Evolutionary conservation across 2,888 invertebrate species (phyloP).

Genomic region (Arrhopalites spinosus): DNA sequence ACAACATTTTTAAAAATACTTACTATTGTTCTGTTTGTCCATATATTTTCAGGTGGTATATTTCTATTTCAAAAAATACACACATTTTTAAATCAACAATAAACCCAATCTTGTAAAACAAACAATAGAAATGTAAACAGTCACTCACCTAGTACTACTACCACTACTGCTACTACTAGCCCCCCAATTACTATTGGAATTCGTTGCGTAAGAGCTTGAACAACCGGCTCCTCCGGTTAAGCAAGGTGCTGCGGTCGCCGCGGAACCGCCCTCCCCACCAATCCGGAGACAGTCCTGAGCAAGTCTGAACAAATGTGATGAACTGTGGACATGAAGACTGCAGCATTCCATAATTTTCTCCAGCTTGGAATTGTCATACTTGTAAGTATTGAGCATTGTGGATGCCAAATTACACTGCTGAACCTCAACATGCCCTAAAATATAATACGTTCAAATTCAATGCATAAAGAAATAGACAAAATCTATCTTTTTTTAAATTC

Average conservation of each 20-base stretch:
- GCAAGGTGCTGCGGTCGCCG: background rate
- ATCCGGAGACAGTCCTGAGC: constrained; percentile 82
- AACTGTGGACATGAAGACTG: constrained; percentile 80
- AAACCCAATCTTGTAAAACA: too few relatives aligned
- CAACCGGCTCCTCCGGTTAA: constrained; percentile 15
- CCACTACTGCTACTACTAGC: background rate
- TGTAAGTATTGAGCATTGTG: constrained; percentile 74
- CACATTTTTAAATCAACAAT: too few relatives aligned
- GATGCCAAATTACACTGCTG: constrained; percentile 80
- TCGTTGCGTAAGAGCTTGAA: background rate
- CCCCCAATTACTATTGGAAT: constrained; percentile 6
- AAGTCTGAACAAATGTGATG: constrained; percentile 80
- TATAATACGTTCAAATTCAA: too few relatives aligned
- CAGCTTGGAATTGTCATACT: constrained; percentile 72
- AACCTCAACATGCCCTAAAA: constrained; percentile 75
- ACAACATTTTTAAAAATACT: too few relatives aligned
- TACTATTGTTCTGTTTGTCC: background rate
- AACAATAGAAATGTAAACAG: background rate
- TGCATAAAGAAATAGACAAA: too few relatives aligned
- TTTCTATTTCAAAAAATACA: too few relatives aligned
- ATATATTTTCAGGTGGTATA: too few relatives aligned
- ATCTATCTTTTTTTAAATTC: too few relatives aligned
- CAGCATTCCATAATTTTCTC: constrained; percentile 77
- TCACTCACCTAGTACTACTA: background rate
- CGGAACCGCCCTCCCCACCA: constrained; percentile 41